Evolutionary conservation across 1,140 invertebrate species (phyloP).

Genomic region (Temnothorax nylanderi): DNA sequence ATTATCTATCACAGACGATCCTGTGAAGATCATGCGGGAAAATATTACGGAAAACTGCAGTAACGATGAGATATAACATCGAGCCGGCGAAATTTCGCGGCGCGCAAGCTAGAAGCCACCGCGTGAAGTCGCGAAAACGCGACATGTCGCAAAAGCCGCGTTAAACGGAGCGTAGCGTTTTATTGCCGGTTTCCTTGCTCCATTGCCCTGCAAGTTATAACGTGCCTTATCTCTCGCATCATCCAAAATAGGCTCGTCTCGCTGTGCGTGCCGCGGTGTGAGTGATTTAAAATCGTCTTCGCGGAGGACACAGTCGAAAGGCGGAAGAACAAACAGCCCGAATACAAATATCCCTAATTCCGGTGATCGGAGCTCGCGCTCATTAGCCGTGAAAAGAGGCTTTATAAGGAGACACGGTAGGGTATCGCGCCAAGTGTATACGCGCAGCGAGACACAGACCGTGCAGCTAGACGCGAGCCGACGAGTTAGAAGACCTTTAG

Average conservation of each 20-base stretch:
- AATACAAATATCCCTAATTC: neutral
- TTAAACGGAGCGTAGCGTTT: neutral
- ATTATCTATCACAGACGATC: neutral
- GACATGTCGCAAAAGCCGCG: no score
- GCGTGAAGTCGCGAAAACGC: no score
- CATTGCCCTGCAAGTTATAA: neutral
- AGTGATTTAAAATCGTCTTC: constrained; percentile 15
- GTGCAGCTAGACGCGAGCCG: no score
- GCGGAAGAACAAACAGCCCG: neutral
- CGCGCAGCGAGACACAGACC: no score
- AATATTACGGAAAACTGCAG: neutral
- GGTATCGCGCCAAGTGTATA: no score
- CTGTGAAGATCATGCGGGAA: neutral
- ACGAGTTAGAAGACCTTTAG: no score
- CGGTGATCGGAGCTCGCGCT: neutral
- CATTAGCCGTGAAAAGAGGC: neutral
- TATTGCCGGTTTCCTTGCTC: neutral
- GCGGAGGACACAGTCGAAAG: neutral
- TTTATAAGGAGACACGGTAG: no score
- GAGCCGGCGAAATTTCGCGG: neutral
- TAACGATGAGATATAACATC: neutral
- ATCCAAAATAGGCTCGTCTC: constrained; percentile 15
- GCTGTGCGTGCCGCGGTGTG: neutral
- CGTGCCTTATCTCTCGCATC: constrained; percentile 14
- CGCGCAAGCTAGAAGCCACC: neutral